Evolutionary conservation across 35 echinoderm and acorn worm genomes (phyloP).

Genomic region (Lytechinus variegatus): DNA sequence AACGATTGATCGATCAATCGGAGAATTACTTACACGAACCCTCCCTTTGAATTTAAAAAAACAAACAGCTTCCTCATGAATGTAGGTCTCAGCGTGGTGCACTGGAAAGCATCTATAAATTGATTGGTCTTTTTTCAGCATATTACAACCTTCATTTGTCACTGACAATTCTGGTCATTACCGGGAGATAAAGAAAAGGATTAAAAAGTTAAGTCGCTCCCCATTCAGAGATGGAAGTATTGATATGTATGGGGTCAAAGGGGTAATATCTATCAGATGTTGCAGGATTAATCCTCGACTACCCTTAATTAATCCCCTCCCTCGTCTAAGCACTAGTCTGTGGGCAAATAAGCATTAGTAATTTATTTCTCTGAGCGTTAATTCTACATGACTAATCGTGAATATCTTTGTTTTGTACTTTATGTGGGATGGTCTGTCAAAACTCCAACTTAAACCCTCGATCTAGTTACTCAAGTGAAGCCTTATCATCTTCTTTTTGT

Average conservation of each 20-base stretch:
- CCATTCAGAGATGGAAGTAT: neutral
- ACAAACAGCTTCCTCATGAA: neutral
- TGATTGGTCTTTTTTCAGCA: neutral
- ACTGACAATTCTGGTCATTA: conserved; percentile 3
- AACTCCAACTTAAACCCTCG: too few relatives aligned
- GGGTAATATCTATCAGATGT: neutral
- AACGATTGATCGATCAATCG: neutral
- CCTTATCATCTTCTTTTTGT: too few relatives aligned
- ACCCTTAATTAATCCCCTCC: neutral
- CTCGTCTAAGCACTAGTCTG: neutral
- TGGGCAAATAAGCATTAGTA: neutral
- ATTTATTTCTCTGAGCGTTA: neutral
- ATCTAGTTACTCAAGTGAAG: too few relatives aligned
- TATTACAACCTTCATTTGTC: conserved; percentile 22
- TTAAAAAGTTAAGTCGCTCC: neutral
- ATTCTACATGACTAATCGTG: neutral
- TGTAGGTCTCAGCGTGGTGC: neutral
- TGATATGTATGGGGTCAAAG: neutral
- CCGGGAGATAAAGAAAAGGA: neutral
- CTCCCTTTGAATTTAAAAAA: neutral
- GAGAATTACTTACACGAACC: neutral
- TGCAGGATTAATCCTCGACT: neutral
- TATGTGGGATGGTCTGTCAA: too few relatives aligned
- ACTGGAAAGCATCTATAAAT: neutral
- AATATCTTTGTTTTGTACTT: neutral